Evolutionary conservation across 1,140 invertebrate genomes (phyloP).

Genomic region (Pararge aegeria): DNA sequence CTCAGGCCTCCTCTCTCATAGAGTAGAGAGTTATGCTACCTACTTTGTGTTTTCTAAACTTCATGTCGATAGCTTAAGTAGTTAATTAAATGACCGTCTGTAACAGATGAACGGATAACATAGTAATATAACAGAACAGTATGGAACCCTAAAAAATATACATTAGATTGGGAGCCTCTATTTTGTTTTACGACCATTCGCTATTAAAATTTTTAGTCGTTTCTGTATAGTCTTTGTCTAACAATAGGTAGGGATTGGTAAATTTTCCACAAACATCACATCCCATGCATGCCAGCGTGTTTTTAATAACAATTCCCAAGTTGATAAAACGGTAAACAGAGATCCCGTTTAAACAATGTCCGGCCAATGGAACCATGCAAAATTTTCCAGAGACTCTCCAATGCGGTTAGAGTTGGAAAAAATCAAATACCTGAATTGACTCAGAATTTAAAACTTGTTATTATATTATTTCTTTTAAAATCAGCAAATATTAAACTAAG

Average conservation of each 20-base stretch:
- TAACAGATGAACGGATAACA: too few species aligned
- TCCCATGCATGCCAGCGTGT: slow-evolving; percentile 15
- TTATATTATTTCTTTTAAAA: neutral
- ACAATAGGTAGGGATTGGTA: neutral
- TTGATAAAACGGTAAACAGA: slow-evolving; percentile 54
- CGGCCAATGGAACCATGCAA: slow-evolving; percentile 41
- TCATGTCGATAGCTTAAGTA: too few species aligned
- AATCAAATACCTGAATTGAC: neutral
- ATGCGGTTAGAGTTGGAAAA: slow-evolving; percentile 12
- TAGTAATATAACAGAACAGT: too few species aligned
- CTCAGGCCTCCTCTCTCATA: too few species aligned
- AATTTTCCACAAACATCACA: slow-evolving; percentile 9
- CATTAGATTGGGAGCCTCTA: too few species aligned
- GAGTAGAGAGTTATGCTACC: too few species aligned
- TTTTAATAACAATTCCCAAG: slow-evolving; percentile 63
- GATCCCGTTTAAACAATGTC: slow-evolving; percentile 48
- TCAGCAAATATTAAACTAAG: too few species aligned
- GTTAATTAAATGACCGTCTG: too few species aligned
- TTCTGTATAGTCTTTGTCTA: neutral
- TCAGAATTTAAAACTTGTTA: neutral
- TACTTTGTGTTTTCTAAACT: too few species aligned
- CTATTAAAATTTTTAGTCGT: neutral
- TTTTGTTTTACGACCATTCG: too few species aligned
- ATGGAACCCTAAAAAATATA: too few species aligned
- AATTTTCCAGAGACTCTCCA: slow-evolving; percentile 43